A percentile compares a stretch with the other conserved stretches of the same genome.
phyloP scores from a whole-genome alignment of 2,797 vertebrate genomes.

The Poecilia velifera region DNA sequence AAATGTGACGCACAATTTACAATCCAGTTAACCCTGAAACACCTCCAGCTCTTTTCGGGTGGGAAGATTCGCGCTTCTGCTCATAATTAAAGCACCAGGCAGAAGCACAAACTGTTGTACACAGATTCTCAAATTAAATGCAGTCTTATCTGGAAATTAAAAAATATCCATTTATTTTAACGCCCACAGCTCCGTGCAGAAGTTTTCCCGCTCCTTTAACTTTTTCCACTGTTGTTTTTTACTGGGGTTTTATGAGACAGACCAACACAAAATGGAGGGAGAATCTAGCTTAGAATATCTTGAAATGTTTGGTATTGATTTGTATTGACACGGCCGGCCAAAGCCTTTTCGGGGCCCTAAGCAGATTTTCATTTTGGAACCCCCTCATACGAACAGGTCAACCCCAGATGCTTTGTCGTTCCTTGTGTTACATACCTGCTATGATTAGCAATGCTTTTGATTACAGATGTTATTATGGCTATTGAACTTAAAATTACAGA shows the following conservation, averaged over 20 bases:
- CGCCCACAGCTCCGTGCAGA: neutral
- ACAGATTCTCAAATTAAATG: conserved; percentile 22
- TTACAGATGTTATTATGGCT: no score
- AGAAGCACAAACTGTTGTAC: conserved; percentile 10
- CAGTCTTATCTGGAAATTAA: conserved; percentile 27
- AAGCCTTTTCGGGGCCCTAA: no score
- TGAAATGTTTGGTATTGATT: neutral
- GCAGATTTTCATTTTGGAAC: no score
- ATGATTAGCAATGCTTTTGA: no score
- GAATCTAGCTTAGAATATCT: neutral
- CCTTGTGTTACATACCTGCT: no score
- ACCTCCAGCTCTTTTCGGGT: conserved; percentile 23
- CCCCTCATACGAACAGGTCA: no score
- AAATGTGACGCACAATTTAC: conserved; percentile 51
- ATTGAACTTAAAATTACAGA: no score
- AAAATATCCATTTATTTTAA: conserved; percentile 20
- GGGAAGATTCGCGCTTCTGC: neutral
- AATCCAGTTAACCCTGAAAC: conserved; percentile 52
- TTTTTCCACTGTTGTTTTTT: neutral
- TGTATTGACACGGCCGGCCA: neutral
- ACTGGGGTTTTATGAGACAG: neutral
- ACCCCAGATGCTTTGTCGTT: no score
- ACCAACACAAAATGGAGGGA: neutral
- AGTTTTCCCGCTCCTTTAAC: neutral
- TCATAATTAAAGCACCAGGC: conserved; percentile 31